A percentile compares a stretch with the other conserved stretches of the same genome.
Conservation (phyloP, 2,113 vertebrate genomes). For the Clupea harengus region DNA sequence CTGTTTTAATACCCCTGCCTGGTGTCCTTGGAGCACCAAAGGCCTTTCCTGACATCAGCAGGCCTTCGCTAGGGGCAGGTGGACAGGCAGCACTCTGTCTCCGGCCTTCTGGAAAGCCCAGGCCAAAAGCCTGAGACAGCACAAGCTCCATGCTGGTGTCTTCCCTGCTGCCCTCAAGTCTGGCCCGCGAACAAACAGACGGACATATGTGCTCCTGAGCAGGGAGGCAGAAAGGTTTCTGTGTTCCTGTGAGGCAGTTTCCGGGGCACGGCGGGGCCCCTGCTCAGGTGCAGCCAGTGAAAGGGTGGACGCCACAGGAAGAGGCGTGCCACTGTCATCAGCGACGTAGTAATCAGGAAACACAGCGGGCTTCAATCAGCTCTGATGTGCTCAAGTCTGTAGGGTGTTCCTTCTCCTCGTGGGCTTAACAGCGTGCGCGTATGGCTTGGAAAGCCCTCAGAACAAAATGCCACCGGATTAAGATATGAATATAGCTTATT, state of each 20-base stretch:
- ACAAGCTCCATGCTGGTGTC: constrained; percentile 32
- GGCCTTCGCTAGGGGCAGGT: neutral
- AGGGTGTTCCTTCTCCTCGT: constrained; percentile 58
- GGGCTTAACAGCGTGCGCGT: constrained; percentile 65
- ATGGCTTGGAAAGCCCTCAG: constrained; percentile 46
- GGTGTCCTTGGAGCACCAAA: neutral
- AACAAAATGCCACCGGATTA: neutral
- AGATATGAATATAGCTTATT: neutral
- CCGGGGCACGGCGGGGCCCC: constrained; percentile 42
- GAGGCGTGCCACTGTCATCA: constrained; percentile 53
- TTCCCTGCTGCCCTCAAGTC: constrained; percentile 23
- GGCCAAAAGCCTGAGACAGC: constrained; percentile 13
- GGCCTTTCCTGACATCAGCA: neutral
- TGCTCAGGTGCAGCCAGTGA: constrained; percentile 45
- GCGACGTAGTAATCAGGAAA: constrained; percentile 65
- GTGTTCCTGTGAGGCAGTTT: constrained; percentile 48
- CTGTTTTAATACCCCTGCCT: neutral
- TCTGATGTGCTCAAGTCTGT: constrained; percentile 65
- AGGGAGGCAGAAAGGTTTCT: constrained; percentile 57
- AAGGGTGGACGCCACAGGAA: constrained; percentile 37
- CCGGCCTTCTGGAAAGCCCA: neutral
- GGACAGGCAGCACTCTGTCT: neutral
- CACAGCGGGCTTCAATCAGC: constrained; percentile 63
- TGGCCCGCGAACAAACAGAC: constrained; percentile 48
- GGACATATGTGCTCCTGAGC: constrained; percentile 61